Base-by-base conservation (phyloP, 2,113 vertebrate species). In the Octodon degus region DNA sequence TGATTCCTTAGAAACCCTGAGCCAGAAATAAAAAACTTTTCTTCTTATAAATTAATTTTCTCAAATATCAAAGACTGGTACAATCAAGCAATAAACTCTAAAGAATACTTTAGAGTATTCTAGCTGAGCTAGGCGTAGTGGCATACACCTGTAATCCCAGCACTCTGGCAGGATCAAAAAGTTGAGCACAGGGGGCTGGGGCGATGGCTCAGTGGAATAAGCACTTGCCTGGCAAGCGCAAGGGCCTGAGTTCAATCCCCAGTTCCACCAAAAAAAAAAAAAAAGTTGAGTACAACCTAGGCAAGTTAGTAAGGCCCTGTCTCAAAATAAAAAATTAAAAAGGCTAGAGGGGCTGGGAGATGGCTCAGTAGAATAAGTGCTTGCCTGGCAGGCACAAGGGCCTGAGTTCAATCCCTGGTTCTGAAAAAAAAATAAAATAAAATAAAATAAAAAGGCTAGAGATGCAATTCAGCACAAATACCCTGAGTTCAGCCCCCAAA, bases 31-130 rank as follows among this genome's bases (percentile, higher is more conserved):
- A 67, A 77, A 67, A 47, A 11, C 62, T 32, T 67, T 50, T 62
- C 10, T 67, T 30, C 30, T 67, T 32, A 22, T 32, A 86, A 32
- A 27, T 20, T 67, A 43, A 67, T 50, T 47, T 20, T 67, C 17
- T 85, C 40, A 32, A 17, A 37, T 12, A 47, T 19, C 37, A 27
- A 37, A 85, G 37, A 65, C 10, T 34, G 5, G 53, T 32, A 60
- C 22, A n/a, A 40, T 62, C n/a, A 84, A 32, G 27, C 20, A 76
- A 22, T 7, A n/a, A 74, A 90, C 6, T 67, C 7, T 74, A 81
- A 93, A 95, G 37, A 76, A 27, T 62, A 93, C 80, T 94, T 53
- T n/a, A n/a, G n/a, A n/a, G n/a, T n/a, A n/a, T n/a, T n/a, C n/a
- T n/a, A n/a, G n/a, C 67, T 34, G 62, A 79, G 76, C 27, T 8